Evolutionary conservation across 2,113 vertebrate genomes (phyloP).

Genomic region (Caracal caracal): DNA sequence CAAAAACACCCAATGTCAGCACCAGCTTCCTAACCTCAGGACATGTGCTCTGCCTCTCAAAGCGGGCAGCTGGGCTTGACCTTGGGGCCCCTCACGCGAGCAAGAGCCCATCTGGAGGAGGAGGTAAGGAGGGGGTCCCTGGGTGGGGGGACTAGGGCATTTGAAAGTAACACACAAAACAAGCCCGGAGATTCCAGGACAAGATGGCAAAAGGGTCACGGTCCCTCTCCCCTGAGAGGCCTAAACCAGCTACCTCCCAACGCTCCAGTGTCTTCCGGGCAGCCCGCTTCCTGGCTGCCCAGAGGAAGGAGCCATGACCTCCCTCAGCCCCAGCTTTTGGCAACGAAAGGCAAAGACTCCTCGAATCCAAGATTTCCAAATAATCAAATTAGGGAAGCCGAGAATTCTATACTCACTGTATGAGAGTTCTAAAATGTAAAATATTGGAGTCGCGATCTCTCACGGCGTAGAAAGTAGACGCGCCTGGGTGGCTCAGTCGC

Average conservation of each 20-base stretch:
- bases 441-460: neutral
- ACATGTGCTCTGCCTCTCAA: neutral
- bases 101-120: neutral
- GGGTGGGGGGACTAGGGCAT: too few species aligned
- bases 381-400: neutral
- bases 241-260: accelerated
- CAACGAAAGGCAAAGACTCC: neutral
- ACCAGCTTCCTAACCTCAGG: neutral
- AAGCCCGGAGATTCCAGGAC: neutral
- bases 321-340: neutral
- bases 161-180: neutral
- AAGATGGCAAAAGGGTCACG: neutral
- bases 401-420: neutral
- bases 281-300: neutral
- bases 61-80: neutral
- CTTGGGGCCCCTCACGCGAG: neutral
- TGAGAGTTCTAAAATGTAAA: neutral
- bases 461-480: too few species aligned
- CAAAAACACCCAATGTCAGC: neutral
- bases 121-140: neutral
- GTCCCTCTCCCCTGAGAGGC: neutral
- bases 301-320: neutral
- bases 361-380: neutral
- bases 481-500: too few species aligned
- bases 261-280: neutral